Evolutionary conservation across 2,888 invertebrate species (phyloP).

Genomic region (Fissipunctia ypsillon): DNA sequence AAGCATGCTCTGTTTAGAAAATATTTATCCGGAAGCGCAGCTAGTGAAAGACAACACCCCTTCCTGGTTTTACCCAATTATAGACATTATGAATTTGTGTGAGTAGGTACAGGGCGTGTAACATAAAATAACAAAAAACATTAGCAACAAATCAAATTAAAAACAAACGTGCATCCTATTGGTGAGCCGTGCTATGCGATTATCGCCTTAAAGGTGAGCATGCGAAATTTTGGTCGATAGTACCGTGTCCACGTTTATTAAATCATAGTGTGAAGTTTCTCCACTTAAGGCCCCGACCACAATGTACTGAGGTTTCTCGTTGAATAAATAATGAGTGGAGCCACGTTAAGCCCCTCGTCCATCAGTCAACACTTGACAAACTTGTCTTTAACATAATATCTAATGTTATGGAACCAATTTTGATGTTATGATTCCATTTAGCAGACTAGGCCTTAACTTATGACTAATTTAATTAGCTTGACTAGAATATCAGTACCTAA

Average conservation of each 20-base stretch:
- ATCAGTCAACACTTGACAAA: constrained; percentile 65
- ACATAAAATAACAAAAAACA: no score
- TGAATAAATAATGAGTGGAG: constrained; percentile 80
- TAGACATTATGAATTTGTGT: no score
- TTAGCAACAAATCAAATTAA: no score
- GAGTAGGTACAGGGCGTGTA: no score
- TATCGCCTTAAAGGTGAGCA: no score
- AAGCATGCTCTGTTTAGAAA: no score
- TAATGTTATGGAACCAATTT: constrained; percentile 59
- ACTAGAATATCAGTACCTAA: not conserved
- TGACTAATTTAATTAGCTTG: constrained; percentile 4
- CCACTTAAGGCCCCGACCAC: constrained; percentile 73
- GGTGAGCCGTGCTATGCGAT: no score
- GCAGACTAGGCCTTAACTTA: constrained; percentile 14
- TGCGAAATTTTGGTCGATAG: no score
- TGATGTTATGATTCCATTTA: constrained; percentile 36
- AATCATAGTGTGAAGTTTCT: constrained; percentile 78
- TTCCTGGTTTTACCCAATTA: no score
- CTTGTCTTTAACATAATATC: constrained; percentile 63
- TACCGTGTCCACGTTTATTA: constrained; percentile 69
- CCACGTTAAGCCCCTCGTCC: constrained; percentile 65
- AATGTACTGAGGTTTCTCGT: constrained; percentile 76
- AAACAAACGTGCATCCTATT: no score
- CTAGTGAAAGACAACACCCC: no score
- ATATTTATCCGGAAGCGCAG: no score